A percentile compares a stretch with the other conserved stretches of the same genome.
Evolutionary conservation across 2,888 invertebrate genomes (phyloP).

Genomic region (Laothoe populi): DNA sequence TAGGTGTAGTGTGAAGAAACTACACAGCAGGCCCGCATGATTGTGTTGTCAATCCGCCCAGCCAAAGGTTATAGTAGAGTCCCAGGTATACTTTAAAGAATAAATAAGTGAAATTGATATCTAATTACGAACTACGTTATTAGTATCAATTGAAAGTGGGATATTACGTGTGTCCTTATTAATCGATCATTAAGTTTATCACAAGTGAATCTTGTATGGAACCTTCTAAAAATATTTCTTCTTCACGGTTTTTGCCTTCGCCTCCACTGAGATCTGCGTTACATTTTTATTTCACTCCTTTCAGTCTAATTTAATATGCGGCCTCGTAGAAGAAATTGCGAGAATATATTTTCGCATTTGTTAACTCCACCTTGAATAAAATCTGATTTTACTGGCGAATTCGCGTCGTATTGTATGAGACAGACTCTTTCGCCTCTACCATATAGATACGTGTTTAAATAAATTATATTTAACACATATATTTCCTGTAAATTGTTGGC

Average conservation of each 20-base stretch:
- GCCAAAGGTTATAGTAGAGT: no score
- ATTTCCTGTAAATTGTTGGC: not conserved
- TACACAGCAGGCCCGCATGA: no score
- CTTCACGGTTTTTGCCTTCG: conserved; percentile 52
- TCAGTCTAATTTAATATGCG: conserved; percentile 77
- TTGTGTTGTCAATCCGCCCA: no score
- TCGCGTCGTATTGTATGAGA: conserved; percentile 53
- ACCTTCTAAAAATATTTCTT: conserved; percentile 45
- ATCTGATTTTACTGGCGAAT: conserved; percentile 58
- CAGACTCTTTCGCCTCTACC: conserved; percentile 37
- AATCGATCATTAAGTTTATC: not conserved
- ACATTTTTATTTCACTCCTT: conserved; percentile 77
- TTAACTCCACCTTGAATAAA: conserved; percentile 66
- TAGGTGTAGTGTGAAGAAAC: no score
- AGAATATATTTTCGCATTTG: conserved; percentile 71
- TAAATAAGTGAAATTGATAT: no score
- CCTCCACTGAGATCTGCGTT: conserved; percentile 65
- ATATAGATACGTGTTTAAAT: conserved; percentile 13
- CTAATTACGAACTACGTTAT: no score
- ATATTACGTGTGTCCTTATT: not conserved
- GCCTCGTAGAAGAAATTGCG: conserved; percentile 69
- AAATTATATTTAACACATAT: not conserved
- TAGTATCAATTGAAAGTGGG: no score
- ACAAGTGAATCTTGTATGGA: conserved; percentile 35
- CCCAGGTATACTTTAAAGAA: no score